Evolutionary conservation across 1,140 invertebrate species (phyloP), one percentile per base, ranked within the genome.

Genomic region (Camponotus floridanus): DNA sequence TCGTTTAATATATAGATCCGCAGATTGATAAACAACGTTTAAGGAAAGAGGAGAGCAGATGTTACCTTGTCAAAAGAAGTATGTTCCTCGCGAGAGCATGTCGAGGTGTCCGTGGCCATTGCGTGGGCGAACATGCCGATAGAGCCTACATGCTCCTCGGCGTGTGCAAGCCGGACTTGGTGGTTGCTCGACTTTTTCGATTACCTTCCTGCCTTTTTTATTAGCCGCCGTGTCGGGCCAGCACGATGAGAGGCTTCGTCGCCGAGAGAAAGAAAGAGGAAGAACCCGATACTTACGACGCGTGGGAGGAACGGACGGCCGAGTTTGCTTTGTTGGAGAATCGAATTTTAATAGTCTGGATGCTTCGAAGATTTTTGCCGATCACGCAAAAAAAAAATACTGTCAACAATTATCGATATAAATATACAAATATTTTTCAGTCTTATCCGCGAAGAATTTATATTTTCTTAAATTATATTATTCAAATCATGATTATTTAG

Each of bases 101-200:
- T 90, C 80, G 85, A 88, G 71, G 74, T 86, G 88, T 83, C 51
- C 76, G 76, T 86, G 57, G 78, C 67, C 67, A 84, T 84, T 71
- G 80, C 84, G 90, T 88, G 87, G 89, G 90, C 89, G 90, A 79
- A 51, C 78, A 79, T n/a, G 42, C 73, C 89, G 90, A 91, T 91
- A 91, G 89, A 90, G 90, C 88, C 86, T 85, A 90, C 90, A 91
- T 87, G 89, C 86, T 90, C 85, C 87, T 89, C 86, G 78, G 89
- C 87, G 86, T 90, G 89, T 81, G 87, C 79, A 61, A 80, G 87
- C 89, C 48, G 59, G 81, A 86, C 87, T 79, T 81, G 26, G 88
- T 80, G 76, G 80, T 84, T 91, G 90, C 89, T 91, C 90, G 90
- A 91, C 78, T 91, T 89, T 89, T 89, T 83, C 87, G 89, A 90